Conservation (phyloP, 2,888 invertebrate species). For the Nebria salina region DNA sequence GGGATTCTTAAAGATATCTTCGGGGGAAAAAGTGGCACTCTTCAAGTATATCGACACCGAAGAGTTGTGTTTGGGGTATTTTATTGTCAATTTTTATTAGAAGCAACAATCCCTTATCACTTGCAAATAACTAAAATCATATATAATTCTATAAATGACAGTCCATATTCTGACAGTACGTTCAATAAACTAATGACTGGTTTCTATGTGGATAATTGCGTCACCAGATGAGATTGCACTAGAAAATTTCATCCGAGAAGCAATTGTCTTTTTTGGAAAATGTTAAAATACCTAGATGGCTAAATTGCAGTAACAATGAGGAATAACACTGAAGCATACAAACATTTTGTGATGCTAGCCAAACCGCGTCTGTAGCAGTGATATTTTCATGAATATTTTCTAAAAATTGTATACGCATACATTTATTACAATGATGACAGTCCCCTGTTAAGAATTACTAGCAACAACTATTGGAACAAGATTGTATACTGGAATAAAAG, state of each 20-base stretch:
- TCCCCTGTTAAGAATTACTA: too few species aligned
- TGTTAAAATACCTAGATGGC: neutral
- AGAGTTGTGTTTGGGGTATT: neutral
- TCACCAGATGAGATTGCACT: neutral
- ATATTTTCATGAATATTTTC: neutral
- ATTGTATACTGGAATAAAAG: too few species aligned
- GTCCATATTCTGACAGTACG: neutral
- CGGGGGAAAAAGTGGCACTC: too few species aligned
- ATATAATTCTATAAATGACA: neutral
- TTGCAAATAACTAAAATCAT: neutral
- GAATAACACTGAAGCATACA: neutral
- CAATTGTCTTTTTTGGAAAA: neutral
- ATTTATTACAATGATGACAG: neutral
- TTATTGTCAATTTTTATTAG: neutral
- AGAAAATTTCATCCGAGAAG: neutral
- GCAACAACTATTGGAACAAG: too few species aligned
- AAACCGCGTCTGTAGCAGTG: neutral
- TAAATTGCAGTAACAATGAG: neutral
- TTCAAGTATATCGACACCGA: neutral
- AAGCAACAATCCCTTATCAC: neutral
- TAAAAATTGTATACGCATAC: neutral
- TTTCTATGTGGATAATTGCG: conserved; percentile 6
- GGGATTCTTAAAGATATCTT: too few species aligned
- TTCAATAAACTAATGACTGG: neutral
- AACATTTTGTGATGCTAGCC: neutral